Conservation (phyloP, 2,888 invertebrate species). For the Limnephilus lunatus region DNA sequence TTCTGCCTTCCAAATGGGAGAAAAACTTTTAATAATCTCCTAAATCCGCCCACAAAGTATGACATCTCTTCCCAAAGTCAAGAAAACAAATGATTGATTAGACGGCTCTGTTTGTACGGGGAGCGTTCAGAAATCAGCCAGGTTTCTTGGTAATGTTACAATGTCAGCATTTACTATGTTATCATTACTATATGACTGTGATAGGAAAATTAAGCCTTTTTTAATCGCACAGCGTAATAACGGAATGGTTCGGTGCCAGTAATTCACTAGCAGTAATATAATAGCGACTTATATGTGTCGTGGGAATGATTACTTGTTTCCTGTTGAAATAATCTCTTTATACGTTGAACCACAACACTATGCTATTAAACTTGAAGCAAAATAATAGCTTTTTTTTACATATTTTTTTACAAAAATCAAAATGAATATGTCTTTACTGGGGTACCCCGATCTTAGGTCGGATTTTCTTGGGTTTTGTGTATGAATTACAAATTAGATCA, state of each 20-base stretch:
- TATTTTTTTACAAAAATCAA: too few species aligned
- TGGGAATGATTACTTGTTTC: too few species aligned
- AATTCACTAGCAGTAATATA: neutral
- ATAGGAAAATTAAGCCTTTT: neutral
- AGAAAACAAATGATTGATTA: slow-evolving; percentile 2
- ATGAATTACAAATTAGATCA: too few species aligned
- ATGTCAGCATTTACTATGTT: neutral
- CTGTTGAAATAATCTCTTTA: too few species aligned
- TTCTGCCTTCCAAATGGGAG: slow-evolving; percentile 5
- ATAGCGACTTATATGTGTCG: too few species aligned
- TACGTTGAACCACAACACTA: too few species aligned
- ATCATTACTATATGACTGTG: neutral
- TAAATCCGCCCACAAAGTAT: neutral
- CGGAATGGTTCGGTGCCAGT: neutral
- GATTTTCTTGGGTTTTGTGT: too few species aligned
- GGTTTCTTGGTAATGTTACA: neutral
- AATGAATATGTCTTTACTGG: too few species aligned
- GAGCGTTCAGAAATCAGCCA: neutral
- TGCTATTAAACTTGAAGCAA: too few species aligned
- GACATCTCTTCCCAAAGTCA: neutral
- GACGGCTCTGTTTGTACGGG: neutral
- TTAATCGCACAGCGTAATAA: neutral
- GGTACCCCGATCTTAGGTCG: too few species aligned
- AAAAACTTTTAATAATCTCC: neutral
- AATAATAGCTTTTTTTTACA: too few species aligned